Base-by-base conservation (phyloP, 1,140 invertebrate species). In the Dendroctonus valens region DNA sequence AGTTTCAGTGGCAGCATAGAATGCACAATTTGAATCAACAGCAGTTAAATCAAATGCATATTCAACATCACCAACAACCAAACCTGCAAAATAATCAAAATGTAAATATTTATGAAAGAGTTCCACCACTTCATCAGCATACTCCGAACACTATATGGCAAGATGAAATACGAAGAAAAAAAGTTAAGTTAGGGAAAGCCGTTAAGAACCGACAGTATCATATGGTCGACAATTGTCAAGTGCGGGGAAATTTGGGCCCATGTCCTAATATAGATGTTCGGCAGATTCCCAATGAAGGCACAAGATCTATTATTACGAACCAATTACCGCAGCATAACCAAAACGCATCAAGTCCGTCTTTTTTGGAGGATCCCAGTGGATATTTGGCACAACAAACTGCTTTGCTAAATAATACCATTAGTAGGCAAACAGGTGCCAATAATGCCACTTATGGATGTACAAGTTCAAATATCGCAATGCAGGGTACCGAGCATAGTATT, bases 321-420 rank as follows among this genome's bases (percentile, higher is more conserved):
- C 77, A 77, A 59, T 76, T 77, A 65, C 77, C 76, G 46, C 73
- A 73, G 53, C 70, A 68, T 14, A 71, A 58, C 65, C 72, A 75
- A 12, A 74, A 58, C 61, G 46, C 69, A 9, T 68, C 78, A n/a
- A 81, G 81, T 65, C 88, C 87, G 2, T 89, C 88, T 42, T 94
- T 94, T 73, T 87, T 94, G 81, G 92, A 95, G 70, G 92, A 96
- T 79, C 91, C 92, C 0, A 93, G 88, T 74, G 92, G 90, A 5
- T 95, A 94, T 80, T 79, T 95, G 59, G 89, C 91, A 5, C 91
- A 93, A 73, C 92, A 93, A 74, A 93, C 91, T 2, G 90, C 90
- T 38, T 74, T 93, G 62, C 73, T 94, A 38, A 92, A 94, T 70
- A 92, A 86, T 74, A 91, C 91, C 7, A 93, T 93, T 77, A 89